Evolutionary conservation across 2,797 vertebrate species (phyloP).

Genomic region (Onychomys torridus): DNA sequence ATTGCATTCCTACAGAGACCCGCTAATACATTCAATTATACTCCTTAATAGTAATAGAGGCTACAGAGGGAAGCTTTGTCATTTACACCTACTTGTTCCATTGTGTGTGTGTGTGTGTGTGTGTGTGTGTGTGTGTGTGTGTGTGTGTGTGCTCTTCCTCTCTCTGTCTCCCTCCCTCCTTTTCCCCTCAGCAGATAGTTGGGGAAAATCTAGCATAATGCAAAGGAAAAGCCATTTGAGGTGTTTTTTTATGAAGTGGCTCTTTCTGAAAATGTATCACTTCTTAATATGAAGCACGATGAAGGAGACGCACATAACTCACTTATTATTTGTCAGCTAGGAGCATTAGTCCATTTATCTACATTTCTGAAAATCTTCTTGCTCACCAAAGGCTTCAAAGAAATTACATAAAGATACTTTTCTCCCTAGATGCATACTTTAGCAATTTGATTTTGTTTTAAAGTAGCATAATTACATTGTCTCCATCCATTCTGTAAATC

Average conservation of each 20-base stretch:
- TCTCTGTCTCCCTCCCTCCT: neutral
- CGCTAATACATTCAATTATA: slow-evolving; percentile 78
- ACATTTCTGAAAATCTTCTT: slow-evolving; percentile 49
- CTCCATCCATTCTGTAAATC: slow-evolving; percentile 83
- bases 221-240: slow-evolving; percentile 59
- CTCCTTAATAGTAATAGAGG: slow-evolving; percentile 59
- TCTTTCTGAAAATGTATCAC: slow-evolving; percentile 55
- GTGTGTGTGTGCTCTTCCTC: neutral
- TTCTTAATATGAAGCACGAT: slow-evolving; percentile 19
- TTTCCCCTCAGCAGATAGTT: neutral
- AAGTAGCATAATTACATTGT: slow-evolving; percentile 80
- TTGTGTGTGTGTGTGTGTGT: neutral
- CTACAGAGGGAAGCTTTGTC: slow-evolving; percentile 42
- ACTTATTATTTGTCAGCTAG: slow-evolving; percentile 41
- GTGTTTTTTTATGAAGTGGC: slow-evolving; percentile 55
- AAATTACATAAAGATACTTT: slow-evolving; percentile 59
- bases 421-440: slow-evolving; percentile 66
- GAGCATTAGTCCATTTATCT: slow-evolving; percentile 68
- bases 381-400: slow-evolving; percentile 65
- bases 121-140: neutral
- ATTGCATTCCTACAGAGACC: slow-evolving; percentile 77
- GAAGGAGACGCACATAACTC: neutral
- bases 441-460: slow-evolving; percentile 80
- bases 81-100: slow-evolving; percentile 31
- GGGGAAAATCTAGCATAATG: slow-evolving; percentile 10